Evolutionary conservation across 2,113 vertebrate species (phyloP).

Genomic region (Cnemophilus loriae): DNA sequence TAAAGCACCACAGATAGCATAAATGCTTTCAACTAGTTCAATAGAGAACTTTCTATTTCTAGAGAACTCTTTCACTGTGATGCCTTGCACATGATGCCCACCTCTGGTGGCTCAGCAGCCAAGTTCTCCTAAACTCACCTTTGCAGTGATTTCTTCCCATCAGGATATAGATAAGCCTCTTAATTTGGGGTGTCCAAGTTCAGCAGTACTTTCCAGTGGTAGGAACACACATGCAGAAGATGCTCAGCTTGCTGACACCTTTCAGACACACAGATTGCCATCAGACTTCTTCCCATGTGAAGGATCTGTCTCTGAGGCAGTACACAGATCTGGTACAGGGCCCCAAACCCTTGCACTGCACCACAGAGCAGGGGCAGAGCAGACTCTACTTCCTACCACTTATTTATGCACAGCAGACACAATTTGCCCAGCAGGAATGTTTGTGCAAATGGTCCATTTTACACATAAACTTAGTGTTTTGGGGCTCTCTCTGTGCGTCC

Average conservation of each 20-base stretch:
- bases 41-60: no score
- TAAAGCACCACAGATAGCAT: not conserved
- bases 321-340: not conserved
- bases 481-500: not conserved
- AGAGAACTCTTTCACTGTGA: not conserved
- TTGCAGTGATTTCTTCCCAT: not conserved
- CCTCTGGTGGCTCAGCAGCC: not conserved
- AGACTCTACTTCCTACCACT: not conserved
- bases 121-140: not conserved
- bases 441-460: not conserved
- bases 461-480: not conserved
- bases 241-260: not conserved
- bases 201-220: not conserved
- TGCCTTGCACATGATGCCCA: not conserved
- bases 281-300: not conserved
- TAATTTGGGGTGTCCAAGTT: not conserved
- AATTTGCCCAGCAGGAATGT: not conserved
- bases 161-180: not conserved
- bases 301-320: not conserved
- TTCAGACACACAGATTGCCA: not conserved
- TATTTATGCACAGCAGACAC: not conserved
- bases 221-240: not conserved
- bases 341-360: not conserved
- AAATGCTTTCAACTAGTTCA: not conserved
- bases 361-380: not conserved